Conservation (phyloP, 2,113 vertebrate genomes). For the Speoplatyrhinus poulsoni region DNA sequence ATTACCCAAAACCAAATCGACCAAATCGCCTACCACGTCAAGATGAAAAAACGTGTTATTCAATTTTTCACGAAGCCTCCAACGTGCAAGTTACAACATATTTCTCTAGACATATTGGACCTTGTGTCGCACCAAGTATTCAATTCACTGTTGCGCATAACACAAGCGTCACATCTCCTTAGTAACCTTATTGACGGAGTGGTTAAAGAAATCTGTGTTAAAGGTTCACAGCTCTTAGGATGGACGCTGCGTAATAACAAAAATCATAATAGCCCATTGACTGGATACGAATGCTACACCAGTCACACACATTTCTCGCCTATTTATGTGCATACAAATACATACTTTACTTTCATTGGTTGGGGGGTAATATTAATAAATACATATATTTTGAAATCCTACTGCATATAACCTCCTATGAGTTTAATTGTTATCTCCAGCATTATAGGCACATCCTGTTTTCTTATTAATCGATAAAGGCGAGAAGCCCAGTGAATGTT, state of each 20-base stretch:
- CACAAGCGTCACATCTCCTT: conserved; percentile 56
- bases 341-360: too few relatives aligned
- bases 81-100: background rate
- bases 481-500: conserved; percentile 40
- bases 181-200: conserved; percentile 43
- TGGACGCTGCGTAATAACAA: background rate
- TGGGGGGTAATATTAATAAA: too few relatives aligned
- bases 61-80: conserved; percentile 1
- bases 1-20: background rate
- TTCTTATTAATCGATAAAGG: conserved; percentile 38
- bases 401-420: background rate
- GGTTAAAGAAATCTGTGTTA: conserved; percentile 42
- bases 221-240: conserved; percentile 37
- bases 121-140: conserved; percentile 14
- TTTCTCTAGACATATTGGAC: background rate
- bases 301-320: background rate
- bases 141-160: conserved; percentile 20
- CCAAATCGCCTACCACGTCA: conserved; percentile 18
- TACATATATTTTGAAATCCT: too few relatives aligned
- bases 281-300: background rate
- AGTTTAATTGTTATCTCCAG: too few relatives aligned
- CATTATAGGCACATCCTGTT: background rate
- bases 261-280: background rate
- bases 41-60: background rate
- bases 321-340: background rate